Percentiles rank a stretch among this genome's conserved stretches.
These are phyloP conservation scores for Pomatostomus ruficeps DNA, from an alignment of 2,113 vertebrate genomes.

Conservation along the genomic window DNA sequence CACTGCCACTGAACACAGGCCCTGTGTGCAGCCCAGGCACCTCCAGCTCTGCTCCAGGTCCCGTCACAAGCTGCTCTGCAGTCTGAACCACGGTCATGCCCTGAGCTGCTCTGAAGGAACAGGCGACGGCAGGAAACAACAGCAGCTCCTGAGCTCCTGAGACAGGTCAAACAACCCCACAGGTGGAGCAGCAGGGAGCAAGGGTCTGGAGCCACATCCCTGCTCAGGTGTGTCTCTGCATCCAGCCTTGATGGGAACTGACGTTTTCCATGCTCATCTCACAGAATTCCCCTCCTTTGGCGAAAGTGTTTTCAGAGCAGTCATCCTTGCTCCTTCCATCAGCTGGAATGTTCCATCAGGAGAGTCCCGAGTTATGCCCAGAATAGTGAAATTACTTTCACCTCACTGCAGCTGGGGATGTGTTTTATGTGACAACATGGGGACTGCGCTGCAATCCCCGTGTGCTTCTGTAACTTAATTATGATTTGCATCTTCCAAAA, in stretches of 20 bases:
- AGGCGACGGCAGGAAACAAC: background rate
- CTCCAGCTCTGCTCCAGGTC: background rate
- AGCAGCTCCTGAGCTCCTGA: background rate
- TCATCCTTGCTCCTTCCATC: background rate
- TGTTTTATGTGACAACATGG: background rate
- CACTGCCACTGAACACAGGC: background rate
- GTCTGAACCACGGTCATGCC: background rate
- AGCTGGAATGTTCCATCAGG: background rate
- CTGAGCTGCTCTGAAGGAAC: background rate
- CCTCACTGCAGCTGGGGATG: background rate
- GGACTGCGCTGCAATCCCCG: background rate
- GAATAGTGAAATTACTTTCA: background rate
- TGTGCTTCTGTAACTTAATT: background rate
- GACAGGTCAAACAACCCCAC: background rate
- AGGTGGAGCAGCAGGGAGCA: background rate
- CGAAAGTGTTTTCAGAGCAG: background rate
- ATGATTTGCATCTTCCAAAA: background rate
- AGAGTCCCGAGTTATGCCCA: fast-evolving
- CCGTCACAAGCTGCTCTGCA: background rate
- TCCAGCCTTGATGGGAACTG: background rate
- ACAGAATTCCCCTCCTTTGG: background rate
- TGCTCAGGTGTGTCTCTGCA: background rate
- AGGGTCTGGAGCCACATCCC: background rate
- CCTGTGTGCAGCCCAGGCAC: background rate
- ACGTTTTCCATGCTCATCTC: background rate